These are phyloP conservation scores for Gymnorhina tibicen DNA, from an alignment of 2,113 vertebrate species.

Conservation along the genomic window DNA sequence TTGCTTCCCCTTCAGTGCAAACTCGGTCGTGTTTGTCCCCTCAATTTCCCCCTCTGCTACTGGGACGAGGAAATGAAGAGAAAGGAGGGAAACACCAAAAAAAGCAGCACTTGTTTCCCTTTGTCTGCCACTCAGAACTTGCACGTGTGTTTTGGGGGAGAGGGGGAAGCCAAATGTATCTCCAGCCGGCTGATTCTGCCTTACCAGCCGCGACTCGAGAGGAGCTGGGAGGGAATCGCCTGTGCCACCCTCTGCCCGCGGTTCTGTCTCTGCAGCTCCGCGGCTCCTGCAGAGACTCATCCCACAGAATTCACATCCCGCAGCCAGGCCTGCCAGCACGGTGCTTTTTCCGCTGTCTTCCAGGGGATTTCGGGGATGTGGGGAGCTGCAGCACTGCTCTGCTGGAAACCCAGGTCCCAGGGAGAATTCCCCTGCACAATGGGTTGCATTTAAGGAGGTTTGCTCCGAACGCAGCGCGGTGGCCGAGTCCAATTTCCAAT, in stretches of 20 bases:
- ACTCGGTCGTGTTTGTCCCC: not conserved
- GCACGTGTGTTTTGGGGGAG: not conserved
- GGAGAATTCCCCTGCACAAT: slow-evolving; percentile 3
- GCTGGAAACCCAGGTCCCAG: not conserved
- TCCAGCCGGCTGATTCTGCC: not conserved
- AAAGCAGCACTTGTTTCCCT: not conserved
- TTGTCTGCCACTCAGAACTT: not conserved
- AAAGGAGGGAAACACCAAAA: not conserved
- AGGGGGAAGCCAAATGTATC: not conserved
- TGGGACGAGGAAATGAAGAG: not conserved
- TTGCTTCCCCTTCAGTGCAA: not conserved
- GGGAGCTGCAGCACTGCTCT: not conserved
- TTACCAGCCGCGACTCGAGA: rapidly evolving
- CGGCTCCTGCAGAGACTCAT: not conserved
- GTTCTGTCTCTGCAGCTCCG: not conserved
- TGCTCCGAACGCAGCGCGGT: not conserved
- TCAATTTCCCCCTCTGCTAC: not conserved
- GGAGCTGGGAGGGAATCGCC: not conserved
- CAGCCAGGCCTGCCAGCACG: not conserved
- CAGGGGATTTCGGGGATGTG: not conserved
- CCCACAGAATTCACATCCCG: not conserved
- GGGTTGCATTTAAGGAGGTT: not conserved
- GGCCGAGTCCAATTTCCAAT: slow-evolving; percentile 1
- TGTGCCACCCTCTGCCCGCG: not conserved
- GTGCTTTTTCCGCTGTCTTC: not conserved